Evolutionary conservation across 1,140 invertebrate genomes (phyloP).

Genomic region (Cyclargus thomasi): DNA sequence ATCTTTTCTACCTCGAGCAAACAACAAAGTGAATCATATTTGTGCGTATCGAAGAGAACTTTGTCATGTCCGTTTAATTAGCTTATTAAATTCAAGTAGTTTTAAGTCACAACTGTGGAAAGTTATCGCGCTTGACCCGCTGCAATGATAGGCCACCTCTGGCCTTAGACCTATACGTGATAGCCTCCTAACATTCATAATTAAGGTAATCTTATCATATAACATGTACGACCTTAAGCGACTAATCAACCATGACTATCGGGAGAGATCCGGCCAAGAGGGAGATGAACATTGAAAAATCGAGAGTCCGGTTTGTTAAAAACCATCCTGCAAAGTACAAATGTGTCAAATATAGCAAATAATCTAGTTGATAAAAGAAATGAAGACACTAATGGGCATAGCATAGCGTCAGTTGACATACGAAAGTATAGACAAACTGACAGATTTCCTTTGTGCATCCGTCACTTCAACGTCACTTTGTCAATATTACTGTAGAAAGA

Average conservation of each 20-base stretch:
- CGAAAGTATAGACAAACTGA: too few species aligned
- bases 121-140: neutral
- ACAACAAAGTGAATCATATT: too few species aligned
- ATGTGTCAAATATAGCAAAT: too few species aligned
- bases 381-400: too few species aligned
- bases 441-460: too few species aligned
- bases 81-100: neutral
- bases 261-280: neutral
- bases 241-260: neutral
- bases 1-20: too few species aligned
- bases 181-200: constrained; percentile 12
- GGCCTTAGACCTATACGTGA: neutral
- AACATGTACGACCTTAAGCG: neutral
- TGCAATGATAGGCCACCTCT: neutral
- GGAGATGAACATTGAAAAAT: neutral
- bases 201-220: neutral
- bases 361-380: too few species aligned
- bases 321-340: neutral
- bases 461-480: too few species aligned
- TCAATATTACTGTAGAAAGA: too few species aligned
- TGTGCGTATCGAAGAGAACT: neutral
- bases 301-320: neutral
- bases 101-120: constrained; percentile 11
- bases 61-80: neutral
- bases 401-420: too few species aligned